Conservation (phyloP, 2,888 invertebrate genomes). For the Drosophila birchii region DNA sequence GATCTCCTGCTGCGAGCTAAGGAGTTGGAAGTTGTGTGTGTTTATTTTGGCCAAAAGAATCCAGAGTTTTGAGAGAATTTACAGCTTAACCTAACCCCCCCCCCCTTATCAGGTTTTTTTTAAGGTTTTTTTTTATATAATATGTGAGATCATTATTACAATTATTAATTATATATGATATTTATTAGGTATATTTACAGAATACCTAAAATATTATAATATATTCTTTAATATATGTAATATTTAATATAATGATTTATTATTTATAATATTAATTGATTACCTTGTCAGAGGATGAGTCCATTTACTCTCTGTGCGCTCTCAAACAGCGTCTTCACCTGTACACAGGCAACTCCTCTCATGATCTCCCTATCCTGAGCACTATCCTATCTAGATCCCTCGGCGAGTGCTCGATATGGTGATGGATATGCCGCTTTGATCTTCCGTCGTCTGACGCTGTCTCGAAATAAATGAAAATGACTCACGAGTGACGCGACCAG, state of each 20-base stretch:
- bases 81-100: not conserved
- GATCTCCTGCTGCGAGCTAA: conserved; percentile 10
- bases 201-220: not conserved
- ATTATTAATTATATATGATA: not conserved
- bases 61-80: not conserved
- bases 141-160: not conserved
- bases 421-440: conserved; percentile 75
- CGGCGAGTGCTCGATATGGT: conserved; percentile 58
- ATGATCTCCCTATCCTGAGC: not conserved
- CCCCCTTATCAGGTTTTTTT: not conserved
- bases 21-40: not conserved
- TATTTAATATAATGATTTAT: not conserved
- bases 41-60: conserved; percentile 2
- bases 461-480: conserved; percentile 65
- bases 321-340: conserved; percentile 10
- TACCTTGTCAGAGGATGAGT: not conserved
- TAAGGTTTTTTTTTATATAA: no score
- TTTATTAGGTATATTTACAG: not conserved
- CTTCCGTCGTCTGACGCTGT: conserved; percentile 58
- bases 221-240: not conserved
- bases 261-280: not conserved
- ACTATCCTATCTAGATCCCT: conserved; percentile 6
- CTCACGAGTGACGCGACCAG: conserved; percentile 24
- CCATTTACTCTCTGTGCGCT: conserved; percentile 5
- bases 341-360: not conserved